A percentile compares a stretch with the other conserved stretches of the same genome.
phyloP scores from a whole-genome alignment of 1,140 invertebrate species.

The Thaumatotibia leucotreta region DNA sequence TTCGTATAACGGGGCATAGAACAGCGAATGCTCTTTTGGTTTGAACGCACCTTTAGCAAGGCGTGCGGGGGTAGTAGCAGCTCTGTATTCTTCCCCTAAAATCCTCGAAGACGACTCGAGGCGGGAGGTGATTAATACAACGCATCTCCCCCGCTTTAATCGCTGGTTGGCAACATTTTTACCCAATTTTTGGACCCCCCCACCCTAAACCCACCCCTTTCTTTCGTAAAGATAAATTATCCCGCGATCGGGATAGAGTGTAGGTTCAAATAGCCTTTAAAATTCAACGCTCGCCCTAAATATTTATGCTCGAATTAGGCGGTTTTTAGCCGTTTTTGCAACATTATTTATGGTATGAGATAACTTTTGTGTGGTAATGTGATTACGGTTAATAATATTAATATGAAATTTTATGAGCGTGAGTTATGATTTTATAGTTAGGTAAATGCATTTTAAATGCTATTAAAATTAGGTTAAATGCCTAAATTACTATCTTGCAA shows the following conservation, averaged over 20 bases:
- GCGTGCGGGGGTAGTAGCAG: constrained; percentile 31
- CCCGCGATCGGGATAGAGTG: constrained; percentile 73
- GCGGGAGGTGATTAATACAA: constrained; percentile 75
- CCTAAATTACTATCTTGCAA: too few relatives aligned
- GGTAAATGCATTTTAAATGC: too few relatives aligned
- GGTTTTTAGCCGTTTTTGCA: background rate
- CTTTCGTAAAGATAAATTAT: constrained; percentile 76
- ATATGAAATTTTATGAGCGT: too few relatives aligned
- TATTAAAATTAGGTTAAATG: too few relatives aligned
- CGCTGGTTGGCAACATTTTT: constrained; percentile 75
- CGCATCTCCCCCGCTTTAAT: constrained; percentile 75
- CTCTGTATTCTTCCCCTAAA: constrained; percentile 40
- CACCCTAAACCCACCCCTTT: constrained; percentile 60
- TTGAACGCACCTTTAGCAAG: too few relatives aligned
- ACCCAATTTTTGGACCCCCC: constrained; percentile 69
- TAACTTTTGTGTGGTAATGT: background rate
- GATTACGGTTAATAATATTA: background rate
- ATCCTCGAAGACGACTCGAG: constrained; percentile 61
- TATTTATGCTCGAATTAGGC: constrained; percentile 52
- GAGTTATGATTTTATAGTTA: too few relatives aligned
- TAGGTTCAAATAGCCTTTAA: constrained; percentile 75
- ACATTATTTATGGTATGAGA: background rate
- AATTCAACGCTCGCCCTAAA: constrained; percentile 66
- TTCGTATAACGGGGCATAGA: too few relatives aligned
- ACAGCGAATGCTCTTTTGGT: too few relatives aligned